A percentile compares a stretch with the other conserved stretches of the same genome.
Evolutionary conservation across 2,797 vertebrate genomes (phyloP).

Genomic region (Phalanger gymnotis): DNA sequence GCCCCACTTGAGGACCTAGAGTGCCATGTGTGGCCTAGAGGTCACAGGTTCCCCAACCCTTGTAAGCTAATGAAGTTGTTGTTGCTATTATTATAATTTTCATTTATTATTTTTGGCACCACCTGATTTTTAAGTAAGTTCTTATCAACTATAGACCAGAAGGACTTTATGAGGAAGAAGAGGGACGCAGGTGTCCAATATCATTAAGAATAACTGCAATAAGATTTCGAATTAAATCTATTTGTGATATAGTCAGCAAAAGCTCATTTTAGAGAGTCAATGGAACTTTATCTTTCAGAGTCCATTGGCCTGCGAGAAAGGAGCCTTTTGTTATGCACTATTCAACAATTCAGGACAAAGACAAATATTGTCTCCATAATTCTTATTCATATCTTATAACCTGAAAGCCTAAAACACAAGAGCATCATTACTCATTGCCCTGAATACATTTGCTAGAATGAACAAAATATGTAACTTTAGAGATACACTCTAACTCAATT

Average conservation of each 20-base stretch:
- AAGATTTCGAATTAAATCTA: conserved; percentile 22
- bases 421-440: background rate
- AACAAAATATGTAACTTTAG: conserved; percentile 1
- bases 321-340: conserved; percentile 54
- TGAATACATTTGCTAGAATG: conserved; percentile 35
- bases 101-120: background rate
- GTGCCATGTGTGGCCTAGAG: no score
- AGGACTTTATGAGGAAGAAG: background rate
- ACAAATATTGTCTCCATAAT: conserved; percentile 31
- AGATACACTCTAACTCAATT: background rate
- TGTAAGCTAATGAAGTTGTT: background rate
- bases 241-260: background rate
- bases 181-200: conserved; percentile 24
- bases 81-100: background rate
- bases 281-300: background rate
- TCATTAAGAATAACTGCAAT: conserved; percentile 46
- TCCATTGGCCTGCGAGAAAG: conserved; percentile 12
- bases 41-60: no score
- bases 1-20: no score
- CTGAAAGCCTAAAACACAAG: conserved; percentile 27
- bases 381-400: conserved; percentile 34
- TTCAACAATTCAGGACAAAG: conserved; percentile 2
- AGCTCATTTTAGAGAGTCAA: conserved; percentile 10
- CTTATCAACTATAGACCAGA: background rate
- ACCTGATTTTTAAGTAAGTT: background rate